Evolutionary conservation across 1,140 invertebrate genomes (phyloP).

Genomic region (Brachionus asplanchnoidis): DNA sequence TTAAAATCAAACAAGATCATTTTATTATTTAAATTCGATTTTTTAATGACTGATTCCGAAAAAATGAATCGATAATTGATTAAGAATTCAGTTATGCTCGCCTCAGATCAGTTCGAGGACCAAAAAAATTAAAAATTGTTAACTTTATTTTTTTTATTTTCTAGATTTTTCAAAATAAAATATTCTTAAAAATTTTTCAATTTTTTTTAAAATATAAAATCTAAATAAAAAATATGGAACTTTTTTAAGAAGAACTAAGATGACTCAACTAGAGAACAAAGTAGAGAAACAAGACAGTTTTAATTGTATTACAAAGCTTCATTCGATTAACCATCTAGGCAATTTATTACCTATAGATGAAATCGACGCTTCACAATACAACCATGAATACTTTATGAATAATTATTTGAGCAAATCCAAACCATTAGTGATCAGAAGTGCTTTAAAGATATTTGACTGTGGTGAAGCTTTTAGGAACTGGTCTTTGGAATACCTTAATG

Average conservation of each 20-base stretch:
- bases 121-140: too few relatives aligned
- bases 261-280: neutral
- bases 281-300: neutral
- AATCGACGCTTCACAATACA: neutral
- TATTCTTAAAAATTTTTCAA: too few relatives aligned
- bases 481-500: neutral
- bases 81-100: too few relatives aligned
- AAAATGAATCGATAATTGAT: too few relatives aligned
- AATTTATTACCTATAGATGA: neutral
- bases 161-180: too few relatives aligned
- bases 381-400: neutral
- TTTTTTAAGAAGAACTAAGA: neutral
- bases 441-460: slow-evolving; percentile 7
- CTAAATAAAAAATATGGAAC: neutral
- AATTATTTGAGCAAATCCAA: slow-evolving; percentile 6
- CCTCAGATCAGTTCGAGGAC: too few relatives aligned
- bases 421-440: neutral
- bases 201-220: neutral
- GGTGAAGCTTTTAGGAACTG: neutral
- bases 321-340: neutral
- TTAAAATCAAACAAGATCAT: too few relatives aligned
- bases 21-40: too few relatives aligned
- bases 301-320: neutral
- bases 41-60: too few relatives aligned
- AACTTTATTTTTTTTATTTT: too few relatives aligned